phyloP scores from a whole-genome alignment of 2,113 vertebrate genomes.

The Xenopus borealis region DNA sequence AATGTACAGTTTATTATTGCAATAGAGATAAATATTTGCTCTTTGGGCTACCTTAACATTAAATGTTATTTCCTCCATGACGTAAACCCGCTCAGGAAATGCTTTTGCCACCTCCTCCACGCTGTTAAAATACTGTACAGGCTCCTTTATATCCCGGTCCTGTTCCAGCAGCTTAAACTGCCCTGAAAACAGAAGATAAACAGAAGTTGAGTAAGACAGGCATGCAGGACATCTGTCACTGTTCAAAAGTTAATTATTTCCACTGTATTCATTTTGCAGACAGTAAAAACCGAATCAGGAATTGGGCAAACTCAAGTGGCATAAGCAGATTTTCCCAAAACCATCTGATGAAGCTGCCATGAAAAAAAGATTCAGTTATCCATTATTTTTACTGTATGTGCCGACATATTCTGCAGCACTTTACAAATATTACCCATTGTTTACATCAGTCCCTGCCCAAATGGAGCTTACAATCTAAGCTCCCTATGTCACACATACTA shows the following conservation, averaged over 20 bases:
- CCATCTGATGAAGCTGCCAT: no score
- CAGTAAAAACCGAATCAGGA: not conserved
- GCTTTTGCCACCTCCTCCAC: slow-evolving; percentile 99
- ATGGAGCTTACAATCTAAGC: no score
- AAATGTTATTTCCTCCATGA: slow-evolving; percentile 99
- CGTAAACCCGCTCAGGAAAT: slow-evolving; percentile 96
- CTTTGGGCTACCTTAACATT: slow-evolving; percentile 90
- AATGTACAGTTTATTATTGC: slow-evolving; percentile 52
- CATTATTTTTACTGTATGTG: no score
- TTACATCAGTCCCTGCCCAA: no score
- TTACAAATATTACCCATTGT: no score
- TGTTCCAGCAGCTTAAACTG: slow-evolving; percentile 98
- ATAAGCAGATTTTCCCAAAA: no score
- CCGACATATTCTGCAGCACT: no score
- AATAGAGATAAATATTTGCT: slow-evolving; percentile 64
- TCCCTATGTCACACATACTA: no score
- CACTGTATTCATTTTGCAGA: not conserved
- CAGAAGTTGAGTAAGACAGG: slow-evolving; percentile 65
- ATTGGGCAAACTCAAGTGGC: slow-evolving; percentile 1
- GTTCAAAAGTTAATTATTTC: slow-evolving; percentile 51
- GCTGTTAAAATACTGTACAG: slow-evolving; percentile 96
- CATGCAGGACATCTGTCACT: slow-evolving; percentile 61
- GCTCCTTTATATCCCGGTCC: slow-evolving; percentile 97
- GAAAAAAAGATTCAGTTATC: no score
- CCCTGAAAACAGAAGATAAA: slow-evolving; percentile 73